Base-by-base conservation (phyloP, 37 sponge, comb jelly and placozoan genomes). In the Petrosia ficiformis region DNA sequence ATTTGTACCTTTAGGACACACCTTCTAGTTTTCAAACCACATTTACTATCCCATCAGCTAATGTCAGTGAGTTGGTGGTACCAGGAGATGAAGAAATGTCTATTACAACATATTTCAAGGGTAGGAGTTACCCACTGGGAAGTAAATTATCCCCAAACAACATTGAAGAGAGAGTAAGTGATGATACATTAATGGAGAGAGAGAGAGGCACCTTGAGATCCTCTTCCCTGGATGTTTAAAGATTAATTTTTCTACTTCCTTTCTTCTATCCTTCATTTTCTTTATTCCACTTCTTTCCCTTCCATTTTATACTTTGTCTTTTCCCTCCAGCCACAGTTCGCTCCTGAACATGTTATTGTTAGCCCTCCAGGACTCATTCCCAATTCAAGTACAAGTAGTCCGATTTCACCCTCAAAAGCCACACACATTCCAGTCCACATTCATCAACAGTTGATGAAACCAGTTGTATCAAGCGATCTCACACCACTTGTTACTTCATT, bases 281-380 rank as follows among this genome's bases (percentile, higher is more conserved):
- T n/a, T n/a, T n/a, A n/a, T n/a, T n/a, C n/a, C n/a, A n/a, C 14
- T 48, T 48, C 54, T 48, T 19, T 48, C 8, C 8, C 14, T 48
- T 48, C 8, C 54, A 48, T 48, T 19, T 71, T 42, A 5, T 37
- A 29, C 36, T 68, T 16, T 48, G 6, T 26, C 37, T 67, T 68
- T 3, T 33, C 14, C 37, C 3, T 38, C 1, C 67, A 84, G 85
- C 85, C 85, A 42, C 67, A 26, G 0, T 84, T 84, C 59, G 65
- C 74, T 8, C 74, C 71, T 35, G 25, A 78, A 3, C 74, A 78
- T 22, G 40, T 72, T 1, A 64, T 77, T 41, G 24, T 42, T 42
- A 84, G 85, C 65, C 85, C 85, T 31, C 48, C 72, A 42, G 24
- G 44, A 37, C 8, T 37, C 54, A 48, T 8, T 19, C 14, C 14